A percentile compares a stretch with the other conserved stretches of the same genome.
phyloP scores from a whole-genome alignment of 2,797 vertebrate genomes.

The Tinamus major region DNA sequence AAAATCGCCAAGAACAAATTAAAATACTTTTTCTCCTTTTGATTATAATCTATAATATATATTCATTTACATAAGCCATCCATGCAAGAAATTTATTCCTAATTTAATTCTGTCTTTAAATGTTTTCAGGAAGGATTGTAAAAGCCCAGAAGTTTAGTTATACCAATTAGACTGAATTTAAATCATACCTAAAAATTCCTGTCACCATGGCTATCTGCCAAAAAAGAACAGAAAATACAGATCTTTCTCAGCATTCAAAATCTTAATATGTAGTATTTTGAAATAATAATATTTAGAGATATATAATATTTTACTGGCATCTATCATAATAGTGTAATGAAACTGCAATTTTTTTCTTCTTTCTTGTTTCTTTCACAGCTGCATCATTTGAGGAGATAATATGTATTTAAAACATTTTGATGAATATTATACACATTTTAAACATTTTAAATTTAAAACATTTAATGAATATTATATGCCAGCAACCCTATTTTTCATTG shows the following conservation, averaged over 20 bases:
- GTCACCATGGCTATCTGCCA: neutral
- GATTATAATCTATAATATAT: constrained; percentile 13
- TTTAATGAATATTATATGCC: neutral
- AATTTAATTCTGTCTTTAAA: constrained; percentile 52
- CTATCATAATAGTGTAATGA: neutral
- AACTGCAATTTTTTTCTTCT: neutral
- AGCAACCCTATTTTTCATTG: neutral
- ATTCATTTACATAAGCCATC: constrained; percentile 47
- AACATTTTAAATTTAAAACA: neutral
- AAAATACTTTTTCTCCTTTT: constrained; percentile 32
- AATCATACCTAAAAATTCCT: neutral
- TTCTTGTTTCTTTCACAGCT: neutral
- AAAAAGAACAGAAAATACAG: neutral
- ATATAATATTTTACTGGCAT: neutral
- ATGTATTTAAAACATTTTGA: neutral
- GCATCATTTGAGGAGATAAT: neutral
- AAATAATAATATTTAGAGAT: neutral
- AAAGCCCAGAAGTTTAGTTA: neutral
- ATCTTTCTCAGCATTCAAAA: neutral
- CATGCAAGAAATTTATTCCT: constrained; percentile 41
- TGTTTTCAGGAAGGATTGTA: constrained; percentile 15
- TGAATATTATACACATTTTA: neutral
- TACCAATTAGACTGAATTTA: neutral
- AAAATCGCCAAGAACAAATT: constrained; percentile 42
- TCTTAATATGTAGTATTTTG: neutral